Evolutionary conservation across 2,797 vertebrate genomes (phyloP), one percentile per base, ranked within the genome.

Genomic region (Prunella strophiata): DNA sequence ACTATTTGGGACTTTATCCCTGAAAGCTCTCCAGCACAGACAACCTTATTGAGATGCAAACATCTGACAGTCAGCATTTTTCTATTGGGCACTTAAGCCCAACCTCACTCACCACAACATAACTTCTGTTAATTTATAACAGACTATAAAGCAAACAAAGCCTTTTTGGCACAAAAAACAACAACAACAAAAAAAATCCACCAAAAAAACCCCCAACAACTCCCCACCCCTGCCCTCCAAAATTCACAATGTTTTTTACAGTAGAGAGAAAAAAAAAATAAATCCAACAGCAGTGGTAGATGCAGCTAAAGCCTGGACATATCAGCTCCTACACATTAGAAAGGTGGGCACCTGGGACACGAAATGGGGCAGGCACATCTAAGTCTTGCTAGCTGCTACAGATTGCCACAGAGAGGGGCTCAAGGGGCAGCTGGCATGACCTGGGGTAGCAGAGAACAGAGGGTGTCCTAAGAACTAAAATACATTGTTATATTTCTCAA

Each of bases 71-170:
- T 97, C 97, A 97, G 96, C 96, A 89, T 95, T 97, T 96, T 96
- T 91, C 89, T 66, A 87, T 42, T 92, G 94, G 84, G 85, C 77
- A 95, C 94, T 97, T 92, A 88, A 96, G 94, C 95, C 95, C 93
- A 81, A 84, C 82, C 85, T 94, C 88, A 80, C 71, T 97, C 91
- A 96, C 93, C 88, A 96, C 96, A 97, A 92, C 89, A 94, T 96
- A 95, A 81, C 78, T 95, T 80, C 84, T 94, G 93, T 97, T 97
- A 97, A 97, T 97, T 81, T 96, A 34, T 97, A 97, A 97, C 95
- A 97, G 93, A 94, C 62, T 68, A 73, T 79, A 87, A 91, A 50
- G 85, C 71, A 96, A 86, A 94, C 62, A 91, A 80, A 95, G 65
- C 59, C 61, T 96, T 97, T 96, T 88, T 34, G 76, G 65, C 72